phyloP scores from a whole-genome alignment of 2,113 vertebrate species.

The Euleptes europaea region DNA sequence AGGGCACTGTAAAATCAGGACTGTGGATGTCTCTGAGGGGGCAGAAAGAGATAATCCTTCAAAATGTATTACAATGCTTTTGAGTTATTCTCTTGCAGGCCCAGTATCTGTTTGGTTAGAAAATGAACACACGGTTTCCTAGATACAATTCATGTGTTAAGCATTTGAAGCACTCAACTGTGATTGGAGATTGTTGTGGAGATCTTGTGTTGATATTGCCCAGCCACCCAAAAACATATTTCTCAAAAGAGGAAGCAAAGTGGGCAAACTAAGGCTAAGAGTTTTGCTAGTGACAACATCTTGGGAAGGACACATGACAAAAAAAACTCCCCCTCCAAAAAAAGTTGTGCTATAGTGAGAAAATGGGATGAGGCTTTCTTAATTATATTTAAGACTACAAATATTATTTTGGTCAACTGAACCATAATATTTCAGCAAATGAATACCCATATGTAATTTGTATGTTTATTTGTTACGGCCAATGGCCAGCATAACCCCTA shows the following conservation, averaged over 20 bases:
- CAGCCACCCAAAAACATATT: background rate
- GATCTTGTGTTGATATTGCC: background rate
- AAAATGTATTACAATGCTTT: background rate
- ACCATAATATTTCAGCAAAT: background rate
- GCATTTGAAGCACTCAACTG: background rate
- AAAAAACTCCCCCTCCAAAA: no score
- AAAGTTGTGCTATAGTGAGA: no score
- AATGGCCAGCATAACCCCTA: no score
- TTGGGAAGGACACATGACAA: background rate
- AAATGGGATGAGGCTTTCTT: no score
- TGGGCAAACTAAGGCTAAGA: background rate
- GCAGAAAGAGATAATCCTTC: background rate
- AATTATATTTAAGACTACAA: background rate
- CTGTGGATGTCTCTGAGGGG: background rate
- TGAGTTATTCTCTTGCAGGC: background rate
- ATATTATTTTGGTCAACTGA: background rate
- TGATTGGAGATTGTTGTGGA: background rate
- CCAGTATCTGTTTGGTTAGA: background rate
- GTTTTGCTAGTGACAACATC: background rate
- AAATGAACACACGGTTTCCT: background rate
- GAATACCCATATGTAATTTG: no score
- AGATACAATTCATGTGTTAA: background rate
- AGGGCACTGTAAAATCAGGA: slow-evolving; percentile 12
- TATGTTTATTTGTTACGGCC: no score
- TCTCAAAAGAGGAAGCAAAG: background rate